phyloP scores from a whole-genome alignment of 2,113 vertebrate genomes.

The Herpetotheres cachinnans region DNA sequence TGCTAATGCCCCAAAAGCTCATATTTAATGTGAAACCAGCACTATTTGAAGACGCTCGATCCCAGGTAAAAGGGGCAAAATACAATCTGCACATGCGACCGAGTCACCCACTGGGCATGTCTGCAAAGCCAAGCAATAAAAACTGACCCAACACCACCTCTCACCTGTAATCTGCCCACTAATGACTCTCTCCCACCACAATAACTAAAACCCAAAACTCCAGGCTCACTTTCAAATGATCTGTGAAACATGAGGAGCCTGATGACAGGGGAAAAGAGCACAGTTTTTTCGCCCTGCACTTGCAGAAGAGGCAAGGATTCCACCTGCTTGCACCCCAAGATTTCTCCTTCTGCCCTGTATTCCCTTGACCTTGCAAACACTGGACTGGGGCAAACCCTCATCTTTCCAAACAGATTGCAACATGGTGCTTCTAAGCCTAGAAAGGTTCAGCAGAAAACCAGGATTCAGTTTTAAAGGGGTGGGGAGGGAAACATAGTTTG shows the following conservation, averaged over 20 bases:
- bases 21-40: not conserved
- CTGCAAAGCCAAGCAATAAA: not conserved
- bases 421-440: not conserved
- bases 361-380: not conserved
- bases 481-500: not conserved
- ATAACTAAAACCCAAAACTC: not conserved
- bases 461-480: not conserved
- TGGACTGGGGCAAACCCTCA: not conserved
- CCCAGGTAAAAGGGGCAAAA: not conserved
- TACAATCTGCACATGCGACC: fast-evolving
- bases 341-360: not conserved
- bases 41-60: not conserved
- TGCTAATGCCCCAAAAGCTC: not conserved
- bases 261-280: not conserved
- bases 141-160: not conserved
- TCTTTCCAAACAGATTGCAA: not conserved
- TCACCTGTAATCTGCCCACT: not conserved
- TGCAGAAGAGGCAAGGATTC: not conserved
- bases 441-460: not conserved
- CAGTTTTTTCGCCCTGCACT: not conserved
- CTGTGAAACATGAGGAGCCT: not conserved
- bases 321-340: not conserved
- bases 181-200: not conserved
- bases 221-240: not conserved
- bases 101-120: not conserved